phyloP scores from a whole-genome alignment of 2,797 vertebrate genomes.

The Gymnoscopelus braueri region DNA sequence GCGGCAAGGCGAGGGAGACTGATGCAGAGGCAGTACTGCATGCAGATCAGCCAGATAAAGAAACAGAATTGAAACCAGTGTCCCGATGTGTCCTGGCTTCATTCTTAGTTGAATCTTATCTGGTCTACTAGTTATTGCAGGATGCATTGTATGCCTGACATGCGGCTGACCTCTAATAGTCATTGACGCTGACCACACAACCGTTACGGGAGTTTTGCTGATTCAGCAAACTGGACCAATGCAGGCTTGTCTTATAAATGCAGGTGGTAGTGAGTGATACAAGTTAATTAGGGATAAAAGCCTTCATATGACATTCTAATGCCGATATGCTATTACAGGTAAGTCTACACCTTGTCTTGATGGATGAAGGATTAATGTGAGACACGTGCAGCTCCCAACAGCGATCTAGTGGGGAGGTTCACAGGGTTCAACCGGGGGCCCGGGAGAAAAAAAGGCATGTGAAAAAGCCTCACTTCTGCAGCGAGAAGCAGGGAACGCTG shows the following conservation, averaged over 20 bases:
- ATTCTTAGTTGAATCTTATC: slow-evolving; percentile 32
- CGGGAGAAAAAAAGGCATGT: slow-evolving; percentile 28
- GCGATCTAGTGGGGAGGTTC: slow-evolving; percentile 32
- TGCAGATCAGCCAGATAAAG: slow-evolving; percentile 56
- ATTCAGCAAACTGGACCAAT: slow-evolving; percentile 50
- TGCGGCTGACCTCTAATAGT: slow-evolving; percentile 29
- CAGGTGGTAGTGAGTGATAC: slow-evolving; percentile 10
- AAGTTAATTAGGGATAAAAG: slow-evolving; percentile 26
- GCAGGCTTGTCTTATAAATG: slow-evolving; percentile 18
- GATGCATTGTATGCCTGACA: slow-evolving; percentile 32
- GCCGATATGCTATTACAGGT: slow-evolving; percentile 18
- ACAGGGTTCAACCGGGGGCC: slow-evolving; percentile 45
- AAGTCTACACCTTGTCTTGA: slow-evolving; percentile 15
- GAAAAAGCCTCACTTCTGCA: slow-evolving; percentile 13
- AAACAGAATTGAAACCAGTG: slow-evolving; percentile 1
- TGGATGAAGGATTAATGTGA: slow-evolving; percentile 31
- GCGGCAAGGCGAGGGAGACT: slow-evolving; percentile 43
- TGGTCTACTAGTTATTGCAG: slow-evolving; percentile 24
- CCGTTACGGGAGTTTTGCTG: slow-evolving; percentile 36
- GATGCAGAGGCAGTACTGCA: slow-evolving; percentile 62
- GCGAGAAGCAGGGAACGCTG: slow-evolving; percentile 62
- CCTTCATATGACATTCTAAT: slow-evolving; percentile 22
- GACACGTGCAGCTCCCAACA: slow-evolving; percentile 18
- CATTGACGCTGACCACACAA: slow-evolving; percentile 17
- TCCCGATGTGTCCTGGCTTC: not conserved